These are phyloP conservation scores for Neodiprion pinetum DNA, from an alignment of 1,140 invertebrate genomes.

Conservation along the genomic window DNA sequence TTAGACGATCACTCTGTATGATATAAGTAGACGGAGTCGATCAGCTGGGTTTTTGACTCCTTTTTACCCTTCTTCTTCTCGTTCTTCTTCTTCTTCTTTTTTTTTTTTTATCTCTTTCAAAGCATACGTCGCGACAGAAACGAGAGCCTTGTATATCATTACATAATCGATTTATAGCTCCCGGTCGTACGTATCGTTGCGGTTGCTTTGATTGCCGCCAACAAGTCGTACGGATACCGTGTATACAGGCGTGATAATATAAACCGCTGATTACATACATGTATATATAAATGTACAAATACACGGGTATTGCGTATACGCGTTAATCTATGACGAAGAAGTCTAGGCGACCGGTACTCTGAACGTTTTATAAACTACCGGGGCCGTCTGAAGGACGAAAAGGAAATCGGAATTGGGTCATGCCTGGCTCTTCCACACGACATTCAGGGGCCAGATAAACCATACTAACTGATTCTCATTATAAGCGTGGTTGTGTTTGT, in stretches of 20 bases:
- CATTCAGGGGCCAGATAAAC: background rate
- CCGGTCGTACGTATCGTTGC: background rate
- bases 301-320: background rate
- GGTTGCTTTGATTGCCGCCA: slow-evolving; percentile 1
- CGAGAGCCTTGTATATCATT: background rate
- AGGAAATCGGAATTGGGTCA: slow-evolving; percentile 4
- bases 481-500: background rate
- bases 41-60: too few relatives aligned
- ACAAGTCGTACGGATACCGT: background rate
- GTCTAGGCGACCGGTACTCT: too few relatives aligned
- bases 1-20: too few relatives aligned
- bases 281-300: too few relatives aligned
- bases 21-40: too few relatives aligned
- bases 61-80: too few relatives aligned
- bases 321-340: too few relatives aligned
- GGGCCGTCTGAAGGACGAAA: background rate
- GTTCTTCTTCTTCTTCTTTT: too few relatives aligned
- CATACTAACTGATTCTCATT: background rate
- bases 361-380: too few relatives aligned
- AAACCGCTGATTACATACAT: background rate
- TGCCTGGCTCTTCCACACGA: background rate
- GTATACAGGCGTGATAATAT: background rate
- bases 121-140: too few relatives aligned
- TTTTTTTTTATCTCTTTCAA: too few relatives aligned
- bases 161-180: background rate